Conservation (phyloP, 2,113 vertebrate species). For the Circaetus cinerascens region DNA sequence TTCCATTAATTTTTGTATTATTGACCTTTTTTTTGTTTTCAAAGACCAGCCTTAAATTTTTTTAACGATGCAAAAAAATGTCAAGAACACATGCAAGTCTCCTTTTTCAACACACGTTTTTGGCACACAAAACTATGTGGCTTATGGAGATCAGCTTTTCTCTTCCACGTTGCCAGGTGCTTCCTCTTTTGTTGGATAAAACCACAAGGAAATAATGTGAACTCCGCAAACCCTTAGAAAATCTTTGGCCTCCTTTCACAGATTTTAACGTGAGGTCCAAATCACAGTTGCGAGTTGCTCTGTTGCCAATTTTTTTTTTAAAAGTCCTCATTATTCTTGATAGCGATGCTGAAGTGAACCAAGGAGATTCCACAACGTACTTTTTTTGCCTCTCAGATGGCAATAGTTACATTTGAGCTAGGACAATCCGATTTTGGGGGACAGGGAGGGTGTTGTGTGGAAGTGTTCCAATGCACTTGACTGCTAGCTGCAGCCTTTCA, state of each 20-base stretch:
- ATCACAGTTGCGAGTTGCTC: background rate
- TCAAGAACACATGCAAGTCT: background rate
- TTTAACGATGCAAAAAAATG: background rate
- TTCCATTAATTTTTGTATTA: background rate
- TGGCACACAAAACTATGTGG: background rate
- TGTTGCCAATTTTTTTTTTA: background rate
- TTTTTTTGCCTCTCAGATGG: background rate
- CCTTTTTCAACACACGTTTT: background rate
- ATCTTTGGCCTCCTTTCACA: background rate
- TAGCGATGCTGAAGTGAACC: background rate
- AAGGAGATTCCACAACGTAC: background rate
- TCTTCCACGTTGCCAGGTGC: slow-evolving; percentile 21
- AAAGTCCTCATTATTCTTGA: background rate
- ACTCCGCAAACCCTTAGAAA: background rate
- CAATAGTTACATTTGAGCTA: background rate
- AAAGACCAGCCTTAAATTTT: background rate
- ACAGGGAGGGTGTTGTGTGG: background rate
- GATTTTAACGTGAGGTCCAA: background rate
- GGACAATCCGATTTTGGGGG: background rate
- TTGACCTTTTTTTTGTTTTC: background rate
- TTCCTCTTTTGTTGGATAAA: slow-evolving; percentile 31
- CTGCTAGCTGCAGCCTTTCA: background rate
- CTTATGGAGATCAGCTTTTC: background rate
- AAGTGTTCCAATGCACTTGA: accelerated
- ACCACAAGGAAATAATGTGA: background rate